Evolutionary conservation across 30 jellyfish, hydroid and myxozoan genomes (phyloP), one percentile per base, ranked within the genome.

Genomic region (Pelagia noctiluca): DNA sequence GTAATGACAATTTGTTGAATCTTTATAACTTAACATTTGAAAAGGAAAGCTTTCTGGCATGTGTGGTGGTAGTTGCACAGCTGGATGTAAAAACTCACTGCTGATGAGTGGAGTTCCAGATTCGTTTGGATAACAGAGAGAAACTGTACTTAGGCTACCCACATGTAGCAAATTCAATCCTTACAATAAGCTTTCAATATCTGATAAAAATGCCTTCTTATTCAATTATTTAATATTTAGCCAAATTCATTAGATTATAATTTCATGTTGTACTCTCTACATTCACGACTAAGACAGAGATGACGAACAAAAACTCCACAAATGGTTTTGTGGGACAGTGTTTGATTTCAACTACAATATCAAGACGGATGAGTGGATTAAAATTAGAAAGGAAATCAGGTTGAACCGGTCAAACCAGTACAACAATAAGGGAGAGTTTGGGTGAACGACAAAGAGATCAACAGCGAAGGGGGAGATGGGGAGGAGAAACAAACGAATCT

Each of bases 21-120:
- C 22, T 22, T 28, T 16, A 28, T 2, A 8, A 4, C 37, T 23
- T n/a, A n/a, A n/a, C 19, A 63, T 63, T 29, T 35, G 22, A 18
- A 21, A 8, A 67, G 80, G 80, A 2, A 67, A 67, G 19, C 60
- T 67, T n/a, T 25, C 54, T 11, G 80, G 80, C 7, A 5, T 67
- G 60, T 67, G 80, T 31, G 80, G 80, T 67, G 80, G 80, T n/a
- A 67, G 60, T 26, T 67, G 80, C 21, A 67, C 80, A 36, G 18
- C 80, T 67, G 80, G 80, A 24, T 67, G 80, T 34, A 67, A 67
- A 36, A 67, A 67, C 63, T 67, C 60, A 67, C 80, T 28, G 80
- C 31, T 7, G 80, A 67, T 11, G 80, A 60, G 2, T 67, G 80
- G 80, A 67, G 80, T 19, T 67, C 80, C 24, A 54, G 80, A 18